Conservation (phyloP, 1,140 invertebrate genomes). For the Dolichoris vasculosae region DNA sequence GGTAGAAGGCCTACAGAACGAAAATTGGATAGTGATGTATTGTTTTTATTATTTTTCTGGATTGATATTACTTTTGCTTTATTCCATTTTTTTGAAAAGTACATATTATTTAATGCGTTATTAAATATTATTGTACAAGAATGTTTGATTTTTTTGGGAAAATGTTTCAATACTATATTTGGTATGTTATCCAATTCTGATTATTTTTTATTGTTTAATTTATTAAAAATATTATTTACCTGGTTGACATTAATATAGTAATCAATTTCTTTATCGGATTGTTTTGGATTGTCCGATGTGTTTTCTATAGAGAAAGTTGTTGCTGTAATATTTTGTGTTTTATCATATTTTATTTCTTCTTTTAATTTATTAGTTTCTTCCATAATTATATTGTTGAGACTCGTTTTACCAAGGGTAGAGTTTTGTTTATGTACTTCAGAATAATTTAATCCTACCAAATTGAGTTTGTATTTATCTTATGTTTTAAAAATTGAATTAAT, state of each 20-base stretch:
- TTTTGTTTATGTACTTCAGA: too few species aligned
- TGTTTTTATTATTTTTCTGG: background rate
- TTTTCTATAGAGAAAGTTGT: background rate
- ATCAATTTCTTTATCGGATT: background rate
- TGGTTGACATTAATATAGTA: background rate
- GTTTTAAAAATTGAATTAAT: too few species aligned
- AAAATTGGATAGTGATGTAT: too few species aligned
- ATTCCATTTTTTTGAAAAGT: background rate
- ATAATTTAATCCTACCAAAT: too few species aligned
- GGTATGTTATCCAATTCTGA: background rate
- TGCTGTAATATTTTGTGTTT: too few species aligned
- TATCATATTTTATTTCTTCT: too few species aligned
- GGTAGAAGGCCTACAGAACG: too few species aligned
- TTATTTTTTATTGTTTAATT: background rate
- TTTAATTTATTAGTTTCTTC: too few species aligned
- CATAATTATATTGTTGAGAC: too few species aligned
- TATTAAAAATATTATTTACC: background rate
- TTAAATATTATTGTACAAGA: background rate
- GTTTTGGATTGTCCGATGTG: constrained; percentile 3
- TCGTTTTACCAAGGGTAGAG: too few species aligned
- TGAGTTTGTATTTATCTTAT: too few species aligned
- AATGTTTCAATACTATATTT: too few species aligned
- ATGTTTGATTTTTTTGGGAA: background rate
- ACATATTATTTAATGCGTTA: background rate
- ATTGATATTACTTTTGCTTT: constrained; percentile 7